Base-by-base conservation (phyloP, 1,140 invertebrate species). In the Plodia interpunctella region DNA sequence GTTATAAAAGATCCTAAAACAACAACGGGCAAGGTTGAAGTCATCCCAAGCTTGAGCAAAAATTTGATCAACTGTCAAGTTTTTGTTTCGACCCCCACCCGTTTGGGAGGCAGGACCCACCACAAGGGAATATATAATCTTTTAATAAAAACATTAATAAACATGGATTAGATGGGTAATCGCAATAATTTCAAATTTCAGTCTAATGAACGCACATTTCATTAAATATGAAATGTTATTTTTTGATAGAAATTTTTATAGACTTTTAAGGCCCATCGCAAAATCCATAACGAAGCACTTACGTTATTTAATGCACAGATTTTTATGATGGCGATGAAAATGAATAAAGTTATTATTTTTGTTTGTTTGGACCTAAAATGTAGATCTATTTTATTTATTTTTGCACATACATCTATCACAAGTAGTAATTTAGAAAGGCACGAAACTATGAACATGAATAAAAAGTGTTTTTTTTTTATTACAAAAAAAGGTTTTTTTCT, bases 111-210 rank as follows among this genome's bases (percentile, higher is more conserved):
- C 13, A 6, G 21, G 6, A 15, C 1, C 13, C 15, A 1, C 38
- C 38, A 38, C 35, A 44, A 15, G 13, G 38, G n/a, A 44, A 44
- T 44, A 44, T 17, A 44, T 5, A 44, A 44, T 44, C 38, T 44
- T 44, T 44, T 44, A 44, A 44, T 44, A 44, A 44, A 44, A 44
- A 10, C 38, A 44, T 44, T 44, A 44, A 44, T 44, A 44, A 44
- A 44, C 38, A 44, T 15, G 38, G 38, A 44, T 44, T 44, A 44
- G 38, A 44, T 17, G 38, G 38, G 38, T 44, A 44, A 44, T 44
- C 38, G 38, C 15, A 44, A 44, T 44, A 44, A 44, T 44, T 44
- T 44, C 38, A 44, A 15, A 44, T 44, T 44, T 44, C 38, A 10
- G 13, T 5, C 13, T 44, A 15, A 44, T 44, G 38, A 44, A 44